Evolutionary conservation across 1,140 invertebrate species (phyloP).

Genomic region (Hylyphantes graminicola): DNA sequence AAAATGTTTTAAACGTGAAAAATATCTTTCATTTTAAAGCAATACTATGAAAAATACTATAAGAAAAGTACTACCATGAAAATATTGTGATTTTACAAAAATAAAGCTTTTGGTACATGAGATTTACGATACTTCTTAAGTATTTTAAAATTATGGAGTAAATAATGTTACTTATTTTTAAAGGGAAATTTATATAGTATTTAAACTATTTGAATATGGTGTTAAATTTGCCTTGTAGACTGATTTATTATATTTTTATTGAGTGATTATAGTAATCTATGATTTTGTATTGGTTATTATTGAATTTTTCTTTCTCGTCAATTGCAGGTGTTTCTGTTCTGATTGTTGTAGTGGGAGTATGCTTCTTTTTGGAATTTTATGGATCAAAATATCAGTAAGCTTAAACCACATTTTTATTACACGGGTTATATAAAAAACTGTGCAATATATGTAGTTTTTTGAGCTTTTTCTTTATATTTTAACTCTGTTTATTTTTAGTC

Average conservation of each 20-base stretch:
- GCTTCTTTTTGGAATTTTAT: slow-evolving; percentile 65
- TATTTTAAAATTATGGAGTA: no score
- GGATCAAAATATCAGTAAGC: slow-evolving; percentile 65
- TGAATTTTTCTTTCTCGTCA: not conserved
- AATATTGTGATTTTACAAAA: no score
- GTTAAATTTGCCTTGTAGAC: no score
- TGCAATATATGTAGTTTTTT: not conserved
- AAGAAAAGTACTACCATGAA: no score
- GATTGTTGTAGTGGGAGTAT: slow-evolving; percentile 64
- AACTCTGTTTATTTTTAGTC: not conserved
- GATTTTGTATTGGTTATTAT: not conserved
- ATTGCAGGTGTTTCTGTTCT: slow-evolving; percentile 61
- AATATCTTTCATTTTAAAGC: not conserved
- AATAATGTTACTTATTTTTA: no score
- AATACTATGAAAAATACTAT: not conserved
- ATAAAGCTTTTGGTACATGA: no score
- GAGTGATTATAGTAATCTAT: no score
- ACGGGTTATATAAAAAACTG: not conserved
- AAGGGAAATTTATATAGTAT: no score
- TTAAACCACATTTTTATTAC: not conserved
- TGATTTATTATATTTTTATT: no score
- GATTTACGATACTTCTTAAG: no score
- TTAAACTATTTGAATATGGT: no score
- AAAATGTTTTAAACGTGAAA: no score
- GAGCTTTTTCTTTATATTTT: not conserved